Conservation (phyloP, 2,888 invertebrate species). For the Phortica okadai region DNA sequence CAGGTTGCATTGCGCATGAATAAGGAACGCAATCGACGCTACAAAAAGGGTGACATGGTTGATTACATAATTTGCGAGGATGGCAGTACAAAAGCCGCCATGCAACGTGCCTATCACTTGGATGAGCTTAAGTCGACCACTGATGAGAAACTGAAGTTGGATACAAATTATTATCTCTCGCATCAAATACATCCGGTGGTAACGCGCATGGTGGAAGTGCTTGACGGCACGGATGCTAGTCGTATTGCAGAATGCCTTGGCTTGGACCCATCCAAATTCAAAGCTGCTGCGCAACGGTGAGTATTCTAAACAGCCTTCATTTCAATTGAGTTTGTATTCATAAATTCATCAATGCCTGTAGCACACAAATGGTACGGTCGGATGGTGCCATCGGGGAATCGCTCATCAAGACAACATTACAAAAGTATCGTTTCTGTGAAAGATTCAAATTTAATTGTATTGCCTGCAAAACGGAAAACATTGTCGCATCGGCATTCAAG, state of each 20-base stretch:
- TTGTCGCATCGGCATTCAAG: slow-evolving; percentile 78
- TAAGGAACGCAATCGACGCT: slow-evolving; percentile 85
- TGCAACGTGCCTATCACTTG: slow-evolving; percentile 95
- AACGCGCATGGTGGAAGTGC: slow-evolving; percentile 94
- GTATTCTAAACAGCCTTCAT: slow-evolving; percentile 9
- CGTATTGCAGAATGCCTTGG: slow-evolving; percentile 94
- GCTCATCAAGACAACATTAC: slow-evolving; percentile 71
- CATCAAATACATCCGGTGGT: slow-evolving; percentile 98
- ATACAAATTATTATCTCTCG: slow-evolving; percentile 92
- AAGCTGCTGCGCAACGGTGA: slow-evolving; percentile 74
- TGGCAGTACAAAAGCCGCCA: slow-evolving; percentile 86
- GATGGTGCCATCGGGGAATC: slow-evolving; percentile 75
- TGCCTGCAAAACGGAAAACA: slow-evolving; percentile 79
- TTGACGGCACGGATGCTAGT: slow-evolving; percentile 94
- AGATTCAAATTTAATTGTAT: slow-evolving; percentile 83
- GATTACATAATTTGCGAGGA: slow-evolving; percentile 97
- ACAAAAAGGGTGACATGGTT: slow-evolving; percentile 95
- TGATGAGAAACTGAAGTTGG: slow-evolving; percentile 83
- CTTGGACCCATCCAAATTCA: slow-evolving; percentile 78
- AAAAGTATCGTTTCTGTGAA: slow-evolving; percentile 80
- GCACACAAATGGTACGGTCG: slow-evolving; percentile 76
- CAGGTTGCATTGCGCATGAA: slow-evolving; percentile 93
- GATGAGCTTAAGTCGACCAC: slow-evolving; percentile 86
- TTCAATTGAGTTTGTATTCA: background rate
- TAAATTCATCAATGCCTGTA: slow-evolving; percentile 27